Conservation (phyloP, 2,113 vertebrate genomes). For the Pachypanchax playfairii region DNA sequence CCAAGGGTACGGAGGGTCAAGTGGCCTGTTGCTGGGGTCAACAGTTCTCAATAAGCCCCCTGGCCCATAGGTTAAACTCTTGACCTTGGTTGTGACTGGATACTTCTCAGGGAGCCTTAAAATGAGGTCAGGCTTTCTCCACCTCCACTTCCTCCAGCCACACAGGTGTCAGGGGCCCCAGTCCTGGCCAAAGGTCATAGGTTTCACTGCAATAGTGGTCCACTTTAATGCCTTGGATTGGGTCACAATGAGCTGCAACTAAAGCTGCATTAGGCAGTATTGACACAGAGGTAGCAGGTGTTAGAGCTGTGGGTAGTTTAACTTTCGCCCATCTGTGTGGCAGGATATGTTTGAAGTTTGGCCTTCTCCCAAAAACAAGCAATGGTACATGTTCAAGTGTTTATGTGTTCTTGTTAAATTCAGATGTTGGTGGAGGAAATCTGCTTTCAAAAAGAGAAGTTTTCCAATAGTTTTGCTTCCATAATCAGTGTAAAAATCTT, state of each 20-base stretch:
- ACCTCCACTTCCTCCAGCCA: constrained; percentile 52
- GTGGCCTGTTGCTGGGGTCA: constrained; percentile 76
- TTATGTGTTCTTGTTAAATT: constrained; percentile 8
- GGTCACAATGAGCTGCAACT: constrained; percentile 25
- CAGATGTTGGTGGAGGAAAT: background rate
- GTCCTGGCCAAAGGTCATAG: constrained; percentile 61
- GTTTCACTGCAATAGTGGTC: constrained; percentile 29
- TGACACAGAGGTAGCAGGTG: constrained; percentile 34
- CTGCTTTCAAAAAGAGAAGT: too few species aligned
- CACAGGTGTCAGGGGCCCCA: constrained; percentile 72
- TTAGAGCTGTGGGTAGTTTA: constrained; percentile 12
- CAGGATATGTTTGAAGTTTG: constrained; percentile 1
- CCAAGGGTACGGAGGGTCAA: constrained; percentile 75
- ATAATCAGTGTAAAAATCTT: too few species aligned
- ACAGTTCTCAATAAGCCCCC: constrained; percentile 62
- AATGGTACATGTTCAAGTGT: background rate
- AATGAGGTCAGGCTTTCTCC: constrained; percentile 64
- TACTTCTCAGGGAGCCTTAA: constrained; percentile 56
- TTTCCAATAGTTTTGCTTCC: too few species aligned
- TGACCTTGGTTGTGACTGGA: constrained; percentile 65
- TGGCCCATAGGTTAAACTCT: constrained; percentile 60
- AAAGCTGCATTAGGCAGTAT: constrained; percentile 21
- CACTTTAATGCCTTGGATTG: constrained; percentile 37
- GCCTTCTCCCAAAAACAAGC: background rate
- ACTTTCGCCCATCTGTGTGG: constrained; percentile 18